Percentiles rank a stretch among this genome's conserved stretches.
Conservation (phyloP, 1,140 invertebrate genomes). For the Tyrophagus putrescentiae region DNA sequence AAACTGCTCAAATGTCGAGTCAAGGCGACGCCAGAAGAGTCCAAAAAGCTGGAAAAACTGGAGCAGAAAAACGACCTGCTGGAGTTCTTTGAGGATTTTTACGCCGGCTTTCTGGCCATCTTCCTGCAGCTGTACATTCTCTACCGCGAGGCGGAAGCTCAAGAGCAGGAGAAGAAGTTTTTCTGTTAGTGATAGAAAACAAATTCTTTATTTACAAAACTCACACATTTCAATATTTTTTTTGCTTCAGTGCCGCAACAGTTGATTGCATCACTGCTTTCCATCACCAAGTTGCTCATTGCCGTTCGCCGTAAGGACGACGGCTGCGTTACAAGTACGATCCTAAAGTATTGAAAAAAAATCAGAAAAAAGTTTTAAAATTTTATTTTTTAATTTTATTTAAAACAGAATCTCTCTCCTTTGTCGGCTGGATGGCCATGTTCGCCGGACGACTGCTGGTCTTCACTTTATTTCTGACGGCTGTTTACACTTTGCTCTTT, state of each 20-base stretch:
- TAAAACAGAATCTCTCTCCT: conserved; percentile 24
- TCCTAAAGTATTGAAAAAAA: background rate
- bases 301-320: conserved; percentile 28
- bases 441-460: conserved; percentile 26
- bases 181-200: too few relatives aligned
- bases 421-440: conserved; percentile 27
- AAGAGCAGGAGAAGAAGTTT: background rate
- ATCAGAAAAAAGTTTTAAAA: too few relatives aligned
- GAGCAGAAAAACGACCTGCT: conserved; percentile 25
- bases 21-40: conserved; percentile 4
- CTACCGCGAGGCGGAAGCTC: conserved; percentile 13
- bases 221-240: conserved; percentile 4
- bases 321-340: conserved; percentile 26
- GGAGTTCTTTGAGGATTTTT: conserved; percentile 31
- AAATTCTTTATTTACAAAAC: background rate
- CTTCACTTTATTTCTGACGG: conserved; percentile 25
- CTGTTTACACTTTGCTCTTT: conserved; percentile 24
- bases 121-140: conserved; percentile 29
- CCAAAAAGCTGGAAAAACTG: conserved; percentile 25
- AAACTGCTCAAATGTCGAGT: background rate
- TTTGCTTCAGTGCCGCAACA: conserved; percentile 26
- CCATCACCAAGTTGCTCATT: conserved; percentile 27
- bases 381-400: too few relatives aligned
- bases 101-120: conserved; percentile 28
- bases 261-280: conserved; percentile 26